A percentile compares a stretch with the other conserved stretches of the same genome.
phyloP scores from a whole-genome alignment of 2,113 vertebrate genomes.

The Syrmaticus mikado region DNA sequence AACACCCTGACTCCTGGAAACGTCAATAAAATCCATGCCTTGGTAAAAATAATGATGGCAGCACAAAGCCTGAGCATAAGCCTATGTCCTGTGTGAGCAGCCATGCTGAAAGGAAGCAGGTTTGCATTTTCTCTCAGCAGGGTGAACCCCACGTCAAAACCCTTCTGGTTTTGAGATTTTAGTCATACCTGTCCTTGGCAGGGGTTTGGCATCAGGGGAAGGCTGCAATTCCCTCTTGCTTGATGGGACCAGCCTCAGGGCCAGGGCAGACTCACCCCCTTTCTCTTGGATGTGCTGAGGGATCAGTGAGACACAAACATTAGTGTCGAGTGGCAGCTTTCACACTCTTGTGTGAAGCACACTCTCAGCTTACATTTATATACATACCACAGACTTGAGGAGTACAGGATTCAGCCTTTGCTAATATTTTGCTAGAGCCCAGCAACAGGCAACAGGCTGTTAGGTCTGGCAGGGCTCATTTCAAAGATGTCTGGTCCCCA shows the following conservation, averaged over 20 bases:
- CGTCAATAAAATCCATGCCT: not conserved
- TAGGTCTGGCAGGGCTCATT: conserved; percentile 24
- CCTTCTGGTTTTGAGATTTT: not conserved
- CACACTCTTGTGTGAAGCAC: not conserved
- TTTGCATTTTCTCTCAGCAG: not conserved
- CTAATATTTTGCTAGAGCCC: conserved; percentile 11
- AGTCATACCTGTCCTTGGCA: not conserved
- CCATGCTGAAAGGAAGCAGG: not conserved
- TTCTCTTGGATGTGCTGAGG: not conserved
- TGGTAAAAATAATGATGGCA: not conserved
- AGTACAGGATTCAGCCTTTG: not conserved
- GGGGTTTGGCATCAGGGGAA: not conserved
- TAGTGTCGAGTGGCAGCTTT: not conserved
- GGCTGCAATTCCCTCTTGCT: not conserved
- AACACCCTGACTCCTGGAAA: not conserved
- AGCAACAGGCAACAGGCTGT: conserved; percentile 1
- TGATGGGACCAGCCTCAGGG: not conserved
- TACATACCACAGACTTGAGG: not conserved
- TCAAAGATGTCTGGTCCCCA: not conserved
- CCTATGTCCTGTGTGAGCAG: not conserved
- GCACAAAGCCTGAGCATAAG: not conserved
- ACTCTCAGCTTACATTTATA: not conserved
- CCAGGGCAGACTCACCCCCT: not conserved
- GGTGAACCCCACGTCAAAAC: not conserved
- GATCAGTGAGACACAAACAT: not conserved